A percentile compares a stretch with the other conserved stretches of the same genome.
Conservation (phyloP, 2,113 vertebrate genomes). For the Aramus guarauna region DNA sequence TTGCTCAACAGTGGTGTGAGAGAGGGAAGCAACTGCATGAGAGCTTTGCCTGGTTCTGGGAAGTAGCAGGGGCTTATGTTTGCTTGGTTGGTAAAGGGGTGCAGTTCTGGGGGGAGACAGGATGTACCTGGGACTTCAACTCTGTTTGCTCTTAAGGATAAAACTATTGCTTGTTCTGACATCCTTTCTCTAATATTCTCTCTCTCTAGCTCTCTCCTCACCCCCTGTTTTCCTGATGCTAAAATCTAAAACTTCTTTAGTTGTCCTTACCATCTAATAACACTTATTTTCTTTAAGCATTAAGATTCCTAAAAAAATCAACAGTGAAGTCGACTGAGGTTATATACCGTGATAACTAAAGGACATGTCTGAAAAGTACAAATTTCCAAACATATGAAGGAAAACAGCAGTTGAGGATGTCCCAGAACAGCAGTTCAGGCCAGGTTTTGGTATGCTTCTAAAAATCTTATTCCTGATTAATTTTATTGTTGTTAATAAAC, state of each 20-base stretch:
- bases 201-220: no score
- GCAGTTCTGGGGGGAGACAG: neutral
- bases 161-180: neutral
- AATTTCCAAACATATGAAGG: neutral
- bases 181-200: neutral
- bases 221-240: neutral
- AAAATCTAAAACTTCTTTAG: neutral
- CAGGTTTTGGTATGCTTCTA: neutral
- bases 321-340: neutral
- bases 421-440: neutral
- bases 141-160: neutral
- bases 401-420: neutral
- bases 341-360: neutral
- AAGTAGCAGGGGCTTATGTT: neutral
- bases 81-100: neutral
- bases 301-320: neutral
- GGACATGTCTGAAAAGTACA: neutral
- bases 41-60: neutral
- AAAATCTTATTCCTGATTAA: neutral
- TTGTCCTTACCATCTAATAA: neutral
- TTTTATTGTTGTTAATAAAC: neutral
- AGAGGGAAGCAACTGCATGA: neutral
- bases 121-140: neutral
- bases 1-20: constrained; percentile 13
- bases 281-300: neutral